Percentiles rank a stretch among this genome's conserved stretches.
phyloP scores from a whole-genome alignment of 1,140 invertebrate genomes.

The Cylas formicarius region DNA sequence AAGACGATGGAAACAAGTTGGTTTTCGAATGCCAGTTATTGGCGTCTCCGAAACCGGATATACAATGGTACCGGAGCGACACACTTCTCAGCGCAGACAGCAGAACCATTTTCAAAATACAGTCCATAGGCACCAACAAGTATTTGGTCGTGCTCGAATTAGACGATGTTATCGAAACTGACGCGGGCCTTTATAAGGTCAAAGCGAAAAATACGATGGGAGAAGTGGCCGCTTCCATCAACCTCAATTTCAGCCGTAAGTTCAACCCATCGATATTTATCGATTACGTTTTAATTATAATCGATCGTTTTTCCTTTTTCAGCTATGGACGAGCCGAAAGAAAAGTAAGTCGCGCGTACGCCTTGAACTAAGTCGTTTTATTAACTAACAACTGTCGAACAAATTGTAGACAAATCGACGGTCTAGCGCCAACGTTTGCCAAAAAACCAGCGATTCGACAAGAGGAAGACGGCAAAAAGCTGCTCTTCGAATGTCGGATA shows the following conservation, averaged over 20 bases:
- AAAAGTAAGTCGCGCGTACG: constrained; percentile 59
- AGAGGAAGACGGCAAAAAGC: constrained; percentile 91
- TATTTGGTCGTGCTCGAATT: constrained; percentile 87
- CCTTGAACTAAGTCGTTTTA: background rate
- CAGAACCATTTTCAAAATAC: constrained; percentile 79
- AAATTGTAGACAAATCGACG: constrained; percentile 83
- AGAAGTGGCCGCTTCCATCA: constrained; percentile 96
- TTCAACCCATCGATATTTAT: constrained; percentile 35
- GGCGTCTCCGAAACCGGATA: constrained; percentile 75
- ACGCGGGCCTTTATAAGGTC: constrained; percentile 95
- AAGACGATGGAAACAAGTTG: constrained; percentile 91
- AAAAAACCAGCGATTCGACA: constrained; percentile 95
- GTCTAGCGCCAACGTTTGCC: constrained; percentile 92
- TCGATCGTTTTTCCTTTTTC: constrained; percentile 43
- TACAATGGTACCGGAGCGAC: constrained; percentile 86
- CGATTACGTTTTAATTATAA: background rate
- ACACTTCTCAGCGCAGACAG: constrained; percentile 71
- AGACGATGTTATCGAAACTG: constrained; percentile 90
- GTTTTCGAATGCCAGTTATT: constrained; percentile 89
- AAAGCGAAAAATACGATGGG: constrained; percentile 96
- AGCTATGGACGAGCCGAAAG: constrained; percentile 76
- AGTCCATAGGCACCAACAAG: constrained; percentile 75
- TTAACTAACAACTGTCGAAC: background rate
- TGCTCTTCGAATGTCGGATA: constrained; percentile 93
- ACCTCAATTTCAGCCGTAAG: constrained; percentile 97